Evolutionary conservation across 2,888 invertebrate species (phyloP).

Genomic region (Tromatobia lineatoria): DNA sequence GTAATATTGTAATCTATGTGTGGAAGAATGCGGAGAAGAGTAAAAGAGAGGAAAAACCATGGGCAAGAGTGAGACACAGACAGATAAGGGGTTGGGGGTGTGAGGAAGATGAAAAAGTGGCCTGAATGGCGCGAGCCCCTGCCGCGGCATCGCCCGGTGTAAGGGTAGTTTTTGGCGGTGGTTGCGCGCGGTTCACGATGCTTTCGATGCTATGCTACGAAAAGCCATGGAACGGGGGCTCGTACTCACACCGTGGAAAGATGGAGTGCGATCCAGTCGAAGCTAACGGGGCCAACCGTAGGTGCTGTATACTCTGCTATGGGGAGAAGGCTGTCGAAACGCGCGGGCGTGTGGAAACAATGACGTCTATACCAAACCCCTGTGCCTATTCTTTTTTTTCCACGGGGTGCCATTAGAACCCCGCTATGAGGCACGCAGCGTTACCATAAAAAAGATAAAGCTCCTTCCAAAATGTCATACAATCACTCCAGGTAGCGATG

Average conservation of each 20-base stretch:
- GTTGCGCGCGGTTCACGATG: conserved; percentile 56
- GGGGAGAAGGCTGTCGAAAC: conserved; percentile 59
- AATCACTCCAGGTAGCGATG: conserved; percentile 76
- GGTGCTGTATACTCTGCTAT: conserved; percentile 7
- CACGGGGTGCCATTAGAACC: conserved; percentile 82
- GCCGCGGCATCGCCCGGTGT: conserved; percentile 71
- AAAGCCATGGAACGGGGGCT: conserved; percentile 61
- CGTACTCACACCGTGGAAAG: conserved; percentile 41
- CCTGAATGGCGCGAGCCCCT: conserved; percentile 76
- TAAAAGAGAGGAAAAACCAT: conserved; percentile 68
- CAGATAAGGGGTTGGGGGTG: conserved; percentile 63
- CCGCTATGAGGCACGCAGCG: conserved; percentile 72
- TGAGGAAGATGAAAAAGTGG: conserved; percentile 83
- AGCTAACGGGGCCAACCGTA: conserved; percentile 28
- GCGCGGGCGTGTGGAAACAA: conserved; percentile 80
- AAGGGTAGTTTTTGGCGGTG: conserved; percentile 79
- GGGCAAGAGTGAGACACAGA: conserved; percentile 55
- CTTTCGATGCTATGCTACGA: conserved; percentile 58
- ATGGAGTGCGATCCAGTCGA: conserved; percentile 52
- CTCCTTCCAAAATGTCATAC: conserved; percentile 71
- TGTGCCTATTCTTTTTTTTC: conserved; percentile 74
- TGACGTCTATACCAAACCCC: conserved; percentile 84
- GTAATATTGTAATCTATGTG: conserved; percentile 85
- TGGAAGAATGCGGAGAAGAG: conserved; percentile 82
- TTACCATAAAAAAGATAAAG: conserved; percentile 80